These are phyloP conservation scores for Spodoptera littoralis DNA, from an alignment of 2,888 invertebrate species.

Conservation along the genomic window DNA sequence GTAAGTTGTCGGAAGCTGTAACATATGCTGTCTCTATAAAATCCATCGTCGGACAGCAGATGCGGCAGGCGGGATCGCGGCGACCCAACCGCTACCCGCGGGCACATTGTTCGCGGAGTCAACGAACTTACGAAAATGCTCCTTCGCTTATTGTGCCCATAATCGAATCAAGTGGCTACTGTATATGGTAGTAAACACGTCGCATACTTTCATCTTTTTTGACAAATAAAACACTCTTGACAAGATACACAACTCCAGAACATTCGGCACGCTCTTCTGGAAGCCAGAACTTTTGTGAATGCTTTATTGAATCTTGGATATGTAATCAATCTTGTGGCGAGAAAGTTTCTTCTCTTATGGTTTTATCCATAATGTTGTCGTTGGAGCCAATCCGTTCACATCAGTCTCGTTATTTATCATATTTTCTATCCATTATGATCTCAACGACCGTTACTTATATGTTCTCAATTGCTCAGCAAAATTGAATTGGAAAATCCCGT, in stretches of 20 bases:
- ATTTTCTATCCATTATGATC: constrained; percentile 56
- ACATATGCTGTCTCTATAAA: constrained; percentile 77
- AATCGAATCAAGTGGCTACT: constrained; percentile 84
- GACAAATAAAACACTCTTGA: constrained; percentile 74
- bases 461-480: constrained; percentile 74
- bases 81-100: constrained; percentile 70
- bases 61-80: constrained; percentile 74
- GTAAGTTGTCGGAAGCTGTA: constrained; percentile 61
- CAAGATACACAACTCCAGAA: constrained; percentile 66
- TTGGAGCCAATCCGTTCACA: constrained; percentile 13
- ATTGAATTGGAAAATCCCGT: constrained; percentile 88
- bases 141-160: constrained; percentile 85
- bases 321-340: constrained; percentile 47
- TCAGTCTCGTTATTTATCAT: constrained; percentile 41
- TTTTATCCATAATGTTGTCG: constrained; percentile 25
- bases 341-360: constrained; percentile 31
- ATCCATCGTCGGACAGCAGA: constrained; percentile 79
- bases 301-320: constrained; percentile 42
- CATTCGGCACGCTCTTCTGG: constrained; percentile 58
- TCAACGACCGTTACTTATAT: constrained; percentile 54
- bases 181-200: constrained; percentile 81
- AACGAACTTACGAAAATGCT: constrained; percentile 87
- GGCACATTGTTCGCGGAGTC: constrained; percentile 85
- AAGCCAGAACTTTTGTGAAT: constrained; percentile 44
- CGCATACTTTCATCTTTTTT: constrained; percentile 77